A percentile compares a stretch with the other conserved stretches of the same genome.
These are phyloP conservation scores for Apantesis nais DNA, from an alignment of 2,888 invertebrate genomes.

Conservation along the genomic window DNA sequence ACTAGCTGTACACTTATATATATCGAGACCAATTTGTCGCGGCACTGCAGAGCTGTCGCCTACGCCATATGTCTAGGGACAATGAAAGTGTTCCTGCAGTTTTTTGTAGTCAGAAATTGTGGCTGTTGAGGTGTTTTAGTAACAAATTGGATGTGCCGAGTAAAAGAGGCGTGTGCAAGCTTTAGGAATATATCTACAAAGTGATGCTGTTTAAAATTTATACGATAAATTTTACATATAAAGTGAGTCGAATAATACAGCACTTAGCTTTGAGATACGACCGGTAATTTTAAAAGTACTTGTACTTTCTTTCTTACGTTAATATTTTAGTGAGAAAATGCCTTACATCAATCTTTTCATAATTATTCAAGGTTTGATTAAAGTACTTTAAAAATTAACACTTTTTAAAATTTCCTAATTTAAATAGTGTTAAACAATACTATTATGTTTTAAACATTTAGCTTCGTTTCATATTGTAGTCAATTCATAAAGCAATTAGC, in stretches of 20 bases:
- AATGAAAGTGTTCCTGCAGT: conserved; percentile 40
- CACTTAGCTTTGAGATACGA: neutral
- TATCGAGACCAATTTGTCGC: conserved; percentile 56
- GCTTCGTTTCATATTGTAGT: too few relatives aligned
- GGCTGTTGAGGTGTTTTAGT: conserved; percentile 12
- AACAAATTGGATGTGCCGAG: conserved; percentile 13
- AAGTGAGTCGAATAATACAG: neutral
- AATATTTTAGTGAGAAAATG: neutral
- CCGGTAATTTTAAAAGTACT: neutral
- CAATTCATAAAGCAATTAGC: too few relatives aligned
- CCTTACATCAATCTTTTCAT: too few relatives aligned
- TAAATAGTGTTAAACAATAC: too few relatives aligned
- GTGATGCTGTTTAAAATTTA: neutral
- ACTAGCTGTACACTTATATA: conserved; percentile 42
- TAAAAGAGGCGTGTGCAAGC: conserved; percentile 10
- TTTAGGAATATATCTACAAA: neutral
- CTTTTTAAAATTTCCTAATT: too few relatives aligned
- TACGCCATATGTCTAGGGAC: conserved; percentile 29
- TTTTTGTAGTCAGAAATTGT: conserved; percentile 12
- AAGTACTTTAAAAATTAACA: too few relatives aligned
- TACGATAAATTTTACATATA: neutral
- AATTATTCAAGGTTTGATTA: too few relatives aligned
- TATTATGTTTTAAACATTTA: too few relatives aligned
- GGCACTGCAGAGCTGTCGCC: conserved; percentile 51
- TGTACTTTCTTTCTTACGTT: neutral